Conservation (phyloP, 2,888 invertebrate genomes). For the Drosophila greeni region DNA sequence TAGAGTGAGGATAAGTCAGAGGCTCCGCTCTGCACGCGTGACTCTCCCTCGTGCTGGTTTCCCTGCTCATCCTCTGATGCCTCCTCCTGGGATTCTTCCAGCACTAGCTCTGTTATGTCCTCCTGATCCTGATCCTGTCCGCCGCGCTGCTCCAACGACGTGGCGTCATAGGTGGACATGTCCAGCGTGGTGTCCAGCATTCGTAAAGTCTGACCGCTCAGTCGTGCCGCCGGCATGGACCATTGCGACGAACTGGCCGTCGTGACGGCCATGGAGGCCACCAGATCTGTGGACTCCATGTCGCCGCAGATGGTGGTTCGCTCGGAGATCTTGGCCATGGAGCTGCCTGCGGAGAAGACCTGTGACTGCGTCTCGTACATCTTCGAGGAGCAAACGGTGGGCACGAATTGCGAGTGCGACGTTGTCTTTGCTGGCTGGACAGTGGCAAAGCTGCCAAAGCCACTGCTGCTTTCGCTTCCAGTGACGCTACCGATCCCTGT, state of each 20-base stretch:
- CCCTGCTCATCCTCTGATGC: not conserved
- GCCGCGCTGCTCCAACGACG: conserved; percentile 33
- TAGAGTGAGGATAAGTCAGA: conserved; percentile 32
- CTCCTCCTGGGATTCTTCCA: not conserved
- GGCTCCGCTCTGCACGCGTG: conserved; percentile 49
- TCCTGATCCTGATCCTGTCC: not conserved
- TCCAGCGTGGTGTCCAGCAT: conserved; percentile 73
- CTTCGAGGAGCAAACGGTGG: conserved; percentile 73
- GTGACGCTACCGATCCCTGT: conserved; percentile 32
- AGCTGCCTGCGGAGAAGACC: not conserved
- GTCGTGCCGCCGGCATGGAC: conserved; percentile 10
- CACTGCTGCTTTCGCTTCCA: conserved; percentile 48
- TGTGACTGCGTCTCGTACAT: conserved; percentile 52
- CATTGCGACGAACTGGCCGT: not conserved
- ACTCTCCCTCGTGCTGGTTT: too few relatives aligned
- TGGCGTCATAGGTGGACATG: conserved; percentile 74
- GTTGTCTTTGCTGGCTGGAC: conserved; percentile 30
- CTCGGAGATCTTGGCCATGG: conserved; percentile 63
- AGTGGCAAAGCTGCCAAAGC: conserved; percentile 54
- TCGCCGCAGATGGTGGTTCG: conserved; percentile 70
- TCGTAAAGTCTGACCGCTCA: conserved; percentile 2
- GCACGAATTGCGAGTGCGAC: conserved; percentile 60
- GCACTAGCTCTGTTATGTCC: not conserved
- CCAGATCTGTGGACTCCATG: conserved; percentile 44
- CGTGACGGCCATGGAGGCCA: not conserved